A percentile compares a stretch with the other conserved stretches of the same genome.
Conservation (phyloP, 2,888 invertebrate species). For the Salpingus planirostris region DNA sequence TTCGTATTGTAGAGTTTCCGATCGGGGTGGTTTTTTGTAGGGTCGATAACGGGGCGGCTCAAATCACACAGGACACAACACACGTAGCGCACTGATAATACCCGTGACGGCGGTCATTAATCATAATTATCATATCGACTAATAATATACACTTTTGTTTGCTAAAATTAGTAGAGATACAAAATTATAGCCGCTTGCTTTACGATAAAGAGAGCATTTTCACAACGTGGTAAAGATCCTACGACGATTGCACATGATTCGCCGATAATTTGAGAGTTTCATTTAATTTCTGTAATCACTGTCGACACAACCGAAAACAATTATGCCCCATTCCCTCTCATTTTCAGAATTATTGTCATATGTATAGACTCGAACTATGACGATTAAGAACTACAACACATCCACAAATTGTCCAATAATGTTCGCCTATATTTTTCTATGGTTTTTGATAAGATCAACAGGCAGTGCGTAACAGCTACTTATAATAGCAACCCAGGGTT, state of each 20-base stretch:
- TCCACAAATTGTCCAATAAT: constrained; percentile 14
- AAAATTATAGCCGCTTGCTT: constrained; percentile 32
- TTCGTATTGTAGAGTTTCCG: too few relatives aligned
- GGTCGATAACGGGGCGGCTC: too few relatives aligned
- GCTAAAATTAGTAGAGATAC: too few relatives aligned
- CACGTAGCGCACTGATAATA: constrained; percentile 20
- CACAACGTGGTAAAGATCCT: too few relatives aligned
- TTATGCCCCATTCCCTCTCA: constrained; percentile 39
- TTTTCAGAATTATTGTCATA: constrained; percentile 40
- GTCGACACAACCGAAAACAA: too few relatives aligned
- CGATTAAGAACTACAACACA: constrained; percentile 28
- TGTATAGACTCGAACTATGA: constrained; percentile 31
- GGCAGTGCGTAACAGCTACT: constrained; percentile 35
- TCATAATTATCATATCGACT: constrained; percentile 12
- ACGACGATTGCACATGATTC: too few relatives aligned
- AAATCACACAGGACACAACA: constrained; percentile 19
- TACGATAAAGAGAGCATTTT: constrained; percentile 9
- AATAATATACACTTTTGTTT: too few relatives aligned
- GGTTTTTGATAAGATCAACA: constrained; percentile 20
- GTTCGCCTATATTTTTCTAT: too few relatives aligned
- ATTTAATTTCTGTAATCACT: too few relatives aligned
- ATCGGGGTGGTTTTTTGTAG: too few relatives aligned
- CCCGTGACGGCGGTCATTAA: constrained; percentile 20
- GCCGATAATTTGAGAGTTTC: too few relatives aligned
- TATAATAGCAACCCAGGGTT: constrained; percentile 11